Evolutionary conservation across 2,113 vertebrate genomes (phyloP), one percentile per base, ranked within the genome.

Genomic region (Lates calcarifer): DNA sequence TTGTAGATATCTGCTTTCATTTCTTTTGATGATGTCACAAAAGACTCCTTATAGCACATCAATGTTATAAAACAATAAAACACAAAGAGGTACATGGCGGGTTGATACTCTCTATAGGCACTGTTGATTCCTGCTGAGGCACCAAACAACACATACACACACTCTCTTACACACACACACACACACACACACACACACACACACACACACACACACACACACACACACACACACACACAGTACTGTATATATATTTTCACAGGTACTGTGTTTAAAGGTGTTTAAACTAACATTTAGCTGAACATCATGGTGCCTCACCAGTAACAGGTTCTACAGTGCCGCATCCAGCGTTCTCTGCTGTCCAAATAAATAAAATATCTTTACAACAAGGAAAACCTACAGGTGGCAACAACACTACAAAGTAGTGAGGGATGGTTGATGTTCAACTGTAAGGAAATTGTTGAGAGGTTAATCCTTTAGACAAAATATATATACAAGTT

Each of bases 281-380:
- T 75, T 75, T 28, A 55, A 24, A 53, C 28, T 18, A 62, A 73
- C 47, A 53, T 66, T 65, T 28, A 13, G 37, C 33, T 24, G 4
- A 66, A 66, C 58, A 18, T 53, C 31, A n/a, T 29, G 49, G 64
- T 18, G 22, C 37, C 39, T 63, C 55, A 31, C 33, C 35, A 39
- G 56, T 5, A 51, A 56, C 5, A n/a, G 18, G 13, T 29, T 33
- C 24, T 41, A 1, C 51, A 63, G 41, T 4, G 22, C 43, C 49
- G 76, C 51, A 45, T 20, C 35, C 20, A 55, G 70, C 58, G 18
- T 63, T 70, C 60, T 85, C 67, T 84, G 81, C 61, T 81, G 82
- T 76, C 75, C 51, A 72, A 88, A 92, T 87, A 90, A 92, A 92
- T 88, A 82, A 57, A 9, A 18, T 28, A 45, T 33, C 28, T 33